phyloP scores from a whole-genome alignment of 1,140 invertebrate species.

The Hylaeus volcanicus region DNA sequence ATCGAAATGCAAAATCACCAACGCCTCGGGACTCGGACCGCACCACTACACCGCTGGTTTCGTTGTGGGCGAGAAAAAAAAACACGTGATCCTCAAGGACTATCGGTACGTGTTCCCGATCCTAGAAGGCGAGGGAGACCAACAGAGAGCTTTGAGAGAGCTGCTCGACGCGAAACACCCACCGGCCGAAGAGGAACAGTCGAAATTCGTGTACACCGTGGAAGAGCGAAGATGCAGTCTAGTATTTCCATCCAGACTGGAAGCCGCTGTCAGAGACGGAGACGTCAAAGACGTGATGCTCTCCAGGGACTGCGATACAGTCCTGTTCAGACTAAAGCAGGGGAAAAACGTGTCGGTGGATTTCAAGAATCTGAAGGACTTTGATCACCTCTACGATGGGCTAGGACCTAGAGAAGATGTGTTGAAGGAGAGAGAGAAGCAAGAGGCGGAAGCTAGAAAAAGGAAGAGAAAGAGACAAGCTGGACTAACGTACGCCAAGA shows the following conservation, averaged over 20 bases:
- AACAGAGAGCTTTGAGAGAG: slow-evolving; percentile 83
- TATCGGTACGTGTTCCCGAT: slow-evolving; percentile 88
- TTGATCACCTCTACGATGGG: slow-evolving; percentile 84
- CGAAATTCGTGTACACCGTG: slow-evolving; percentile 88
- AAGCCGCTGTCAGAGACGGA: slow-evolving; percentile 88
- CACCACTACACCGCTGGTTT: slow-evolving; percentile 82
- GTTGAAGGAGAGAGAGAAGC: slow-evolving; percentile 83
- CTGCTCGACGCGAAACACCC: slow-evolving; percentile 84
- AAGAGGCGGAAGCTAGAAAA: slow-evolving; percentile 81
- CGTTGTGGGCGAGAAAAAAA: slow-evolving; percentile 83
- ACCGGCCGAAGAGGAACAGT: slow-evolving; percentile 79
- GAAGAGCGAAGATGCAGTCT: slow-evolving; percentile 87
- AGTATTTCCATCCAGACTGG: slow-evolving; percentile 87
- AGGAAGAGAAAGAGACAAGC: slow-evolving; percentile 83
- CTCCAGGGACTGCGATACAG: slow-evolving; percentile 87
- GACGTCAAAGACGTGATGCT: slow-evolving; percentile 89
- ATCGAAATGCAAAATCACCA: slow-evolving; percentile 85
- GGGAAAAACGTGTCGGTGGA: slow-evolving; percentile 87
- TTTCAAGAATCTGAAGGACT: slow-evolving; percentile 83
- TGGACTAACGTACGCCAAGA: slow-evolving; percentile 83
- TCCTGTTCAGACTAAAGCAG: slow-evolving; percentile 87
- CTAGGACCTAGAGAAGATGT: slow-evolving; percentile 84
- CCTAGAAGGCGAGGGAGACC: slow-evolving; percentile 84
- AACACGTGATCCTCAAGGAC: slow-evolving; percentile 85
- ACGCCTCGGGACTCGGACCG: slow-evolving; percentile 81